Evolutionary conservation across 2,797 vertebrate species (phyloP).

Genomic region (Malurus leucopterus): DNA sequence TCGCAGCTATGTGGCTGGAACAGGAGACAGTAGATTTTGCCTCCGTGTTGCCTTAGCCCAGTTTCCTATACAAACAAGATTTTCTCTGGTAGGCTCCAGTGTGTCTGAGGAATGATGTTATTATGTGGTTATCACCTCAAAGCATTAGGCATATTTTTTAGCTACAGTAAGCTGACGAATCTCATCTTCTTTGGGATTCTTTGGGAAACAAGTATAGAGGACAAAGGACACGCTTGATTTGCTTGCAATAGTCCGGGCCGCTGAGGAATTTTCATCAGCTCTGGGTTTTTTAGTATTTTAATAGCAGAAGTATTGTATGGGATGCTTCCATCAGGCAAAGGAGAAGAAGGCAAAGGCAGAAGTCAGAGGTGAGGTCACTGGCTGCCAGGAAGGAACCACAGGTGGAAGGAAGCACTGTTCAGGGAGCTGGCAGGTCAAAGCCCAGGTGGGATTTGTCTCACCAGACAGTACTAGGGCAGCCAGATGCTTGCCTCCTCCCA

Average conservation of each 20-base stretch:
- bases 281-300: neutral
- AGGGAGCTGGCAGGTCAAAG: conserved; percentile 1
- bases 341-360: neutral
- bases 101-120: conserved; percentile 42
- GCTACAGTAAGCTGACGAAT: neutral
- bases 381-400: conserved; percentile 10
- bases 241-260: neutral
- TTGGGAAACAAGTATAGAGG: neutral
- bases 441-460: conserved; percentile 28
- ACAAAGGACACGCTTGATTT: neutral
- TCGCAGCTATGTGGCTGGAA: conserved; percentile 11
- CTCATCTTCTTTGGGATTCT: neutral
- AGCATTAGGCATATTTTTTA: conserved; percentile 11
- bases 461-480: neutral
- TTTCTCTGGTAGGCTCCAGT: conserved; percentile 29
- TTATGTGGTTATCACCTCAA: conserved; percentile 25
- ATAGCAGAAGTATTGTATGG: neutral
- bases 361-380: neutral
- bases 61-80: conserved; percentile 43
- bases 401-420: neutral
- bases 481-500: neutral
- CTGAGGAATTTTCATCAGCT: neutral
- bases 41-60: neutral
- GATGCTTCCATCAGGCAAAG: neutral
- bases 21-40: neutral